Evolutionary conservation across 2,797 vertebrate species (phyloP).

Genomic region (Spinibarbus caldwelli): DNA sequence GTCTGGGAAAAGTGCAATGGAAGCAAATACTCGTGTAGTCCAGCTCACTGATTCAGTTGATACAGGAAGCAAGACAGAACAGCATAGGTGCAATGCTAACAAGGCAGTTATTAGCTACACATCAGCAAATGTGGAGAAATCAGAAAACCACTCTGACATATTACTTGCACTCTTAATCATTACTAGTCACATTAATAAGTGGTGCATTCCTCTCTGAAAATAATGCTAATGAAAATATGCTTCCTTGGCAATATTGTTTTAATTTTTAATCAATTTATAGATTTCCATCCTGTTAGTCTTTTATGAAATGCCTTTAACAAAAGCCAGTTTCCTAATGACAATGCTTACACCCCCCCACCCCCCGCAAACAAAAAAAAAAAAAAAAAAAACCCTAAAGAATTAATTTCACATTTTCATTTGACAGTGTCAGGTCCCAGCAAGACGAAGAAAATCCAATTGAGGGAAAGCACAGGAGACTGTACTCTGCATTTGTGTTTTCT

Average conservation of each 20-base stretch:
- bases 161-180: not conserved
- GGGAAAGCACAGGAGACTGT: constrained; percentile 38
- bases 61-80: not conserved
- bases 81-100: constrained; percentile 53
- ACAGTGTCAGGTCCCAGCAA: constrained; percentile 25
- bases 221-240: not conserved
- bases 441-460: constrained; percentile 45
- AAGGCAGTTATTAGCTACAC: constrained; percentile 41
- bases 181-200: not conserved
- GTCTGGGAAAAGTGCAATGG: constrained; percentile 36
- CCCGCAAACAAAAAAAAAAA: too few relatives aligned
- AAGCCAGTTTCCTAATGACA: constrained; percentile 1
- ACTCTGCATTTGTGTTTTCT: constrained; percentile 43
- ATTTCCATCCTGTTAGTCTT: not conserved
- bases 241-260: not conserved
- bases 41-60: constrained; percentile 29
- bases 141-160: not conserved
- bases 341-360: too few relatives aligned
- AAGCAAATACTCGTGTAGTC: constrained; percentile 13
- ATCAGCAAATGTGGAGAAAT: constrained; percentile 10
- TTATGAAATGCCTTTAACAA: constrained; percentile 7
- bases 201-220: not conserved
- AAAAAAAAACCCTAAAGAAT: too few relatives aligned
- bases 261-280: not conserved
- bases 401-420: constrained; percentile 36